phyloP scores from a whole-genome alignment of 2,888 invertebrate species.

The Cryptophagus acutangulus region DNA sequence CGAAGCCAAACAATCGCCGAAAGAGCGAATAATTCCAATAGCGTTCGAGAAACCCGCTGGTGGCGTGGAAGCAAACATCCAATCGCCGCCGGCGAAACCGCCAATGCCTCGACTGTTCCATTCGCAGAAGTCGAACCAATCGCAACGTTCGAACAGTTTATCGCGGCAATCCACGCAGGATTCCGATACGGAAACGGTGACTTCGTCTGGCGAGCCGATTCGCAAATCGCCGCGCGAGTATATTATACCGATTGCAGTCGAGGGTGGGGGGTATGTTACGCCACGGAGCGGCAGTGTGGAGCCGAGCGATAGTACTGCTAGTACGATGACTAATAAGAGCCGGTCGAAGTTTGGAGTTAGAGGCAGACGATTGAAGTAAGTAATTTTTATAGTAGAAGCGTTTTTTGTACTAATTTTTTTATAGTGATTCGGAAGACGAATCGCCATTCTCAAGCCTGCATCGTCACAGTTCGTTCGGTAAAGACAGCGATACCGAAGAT shows the following conservation, averaged over 20 bases:
- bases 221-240: constrained; percentile 86
- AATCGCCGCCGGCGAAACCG: constrained; percentile 46
- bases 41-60: constrained; percentile 48
- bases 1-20: constrained; percentile 45
- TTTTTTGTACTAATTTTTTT: constrained; percentile 28
- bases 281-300: constrained; percentile 72
- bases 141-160: constrained; percentile 45
- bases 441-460: constrained; percentile 56
- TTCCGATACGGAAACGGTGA: constrained; percentile 64
- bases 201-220: constrained; percentile 62
- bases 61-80: constrained; percentile 35
- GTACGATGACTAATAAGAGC: constrained; percentile 52
- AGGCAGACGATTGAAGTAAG: constrained; percentile 65
- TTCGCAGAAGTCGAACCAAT: constrained; percentile 48
- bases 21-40: constrained; percentile 67
- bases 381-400: constrained; percentile 27
- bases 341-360: constrained; percentile 51
- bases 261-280: constrained; percentile 82
- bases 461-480: constrained; percentile 54
- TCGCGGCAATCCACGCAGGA: constrained; percentile 65
- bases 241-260: constrained; percentile 89
- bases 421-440: constrained; percentile 67
- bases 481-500: constrained; percentile 58
- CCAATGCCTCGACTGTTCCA: constrained; percentile 50
- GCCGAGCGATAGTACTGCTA: constrained; percentile 59